phyloP scores from a whole-genome alignment of 2,888 invertebrate species.

The Pherbina coryleti region DNA sequence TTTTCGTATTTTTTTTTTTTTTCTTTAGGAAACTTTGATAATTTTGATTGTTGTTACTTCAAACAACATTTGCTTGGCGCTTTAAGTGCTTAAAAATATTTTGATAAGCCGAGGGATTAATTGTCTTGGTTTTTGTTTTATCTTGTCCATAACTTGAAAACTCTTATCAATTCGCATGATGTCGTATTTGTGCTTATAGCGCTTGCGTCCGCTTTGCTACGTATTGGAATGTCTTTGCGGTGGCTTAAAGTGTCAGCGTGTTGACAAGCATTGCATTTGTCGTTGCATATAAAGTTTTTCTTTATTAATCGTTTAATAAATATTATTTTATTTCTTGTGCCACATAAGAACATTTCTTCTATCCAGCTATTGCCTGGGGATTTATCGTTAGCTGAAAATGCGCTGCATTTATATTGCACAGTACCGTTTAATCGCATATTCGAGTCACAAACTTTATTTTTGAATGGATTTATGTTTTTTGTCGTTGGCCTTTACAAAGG shows the following conservation, averaged over 20 bases:
- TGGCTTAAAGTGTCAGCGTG: constrained; percentile 23
- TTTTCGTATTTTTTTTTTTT: too few species aligned
- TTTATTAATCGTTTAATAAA: constrained; percentile 41
- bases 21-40: constrained; percentile 4
- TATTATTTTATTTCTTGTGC: constrained; percentile 17
- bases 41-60: too few species aligned
- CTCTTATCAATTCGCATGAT: background rate
- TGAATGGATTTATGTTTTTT: background rate
- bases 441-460: background rate
- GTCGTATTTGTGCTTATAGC: constrained; percentile 27
- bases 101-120: constrained; percentile 35
- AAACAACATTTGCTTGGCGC: constrained; percentile 52
- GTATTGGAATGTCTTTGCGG: constrained; percentile 49
- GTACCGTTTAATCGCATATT: constrained; percentile 23
- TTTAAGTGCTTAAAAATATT: constrained; percentile 22
- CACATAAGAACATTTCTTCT: constrained; percentile 12
- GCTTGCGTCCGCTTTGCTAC: constrained; percentile 51
- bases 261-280: constrained; percentile 42
- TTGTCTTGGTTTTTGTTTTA: constrained; percentile 46
- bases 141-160: constrained; percentile 41
- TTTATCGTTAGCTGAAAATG: background rate
- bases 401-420: background rate
- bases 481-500: background rate
- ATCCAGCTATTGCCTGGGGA: background rate
- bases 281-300: constrained; percentile 43